Evolutionary conservation across 2,113 vertebrate genomes (phyloP), one percentile per base, ranked within the genome.

Genomic region (Oceanites oceanicus): DNA sequence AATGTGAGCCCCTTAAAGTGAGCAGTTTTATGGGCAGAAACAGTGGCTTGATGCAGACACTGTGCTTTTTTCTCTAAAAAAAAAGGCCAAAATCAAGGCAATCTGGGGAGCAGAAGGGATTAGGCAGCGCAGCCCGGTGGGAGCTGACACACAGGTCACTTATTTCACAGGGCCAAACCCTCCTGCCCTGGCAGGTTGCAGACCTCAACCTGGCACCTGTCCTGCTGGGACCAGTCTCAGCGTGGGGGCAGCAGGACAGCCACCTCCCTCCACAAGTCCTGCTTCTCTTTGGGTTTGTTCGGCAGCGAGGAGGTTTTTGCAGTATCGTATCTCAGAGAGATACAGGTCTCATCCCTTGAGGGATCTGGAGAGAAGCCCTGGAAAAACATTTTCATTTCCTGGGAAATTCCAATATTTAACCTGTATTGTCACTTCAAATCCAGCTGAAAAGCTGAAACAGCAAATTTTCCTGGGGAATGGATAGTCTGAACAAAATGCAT

Each of bases 81-180:
- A 88, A 47, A 62, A 47, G 29, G 17, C 14, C 36, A 58, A 73
- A 66, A 44, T 44, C 26, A 22, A 36, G 44, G 76, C 42, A 32
- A 5, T 42, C 42, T 30, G 27, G 32, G 61, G 52, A 66, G 26
- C 44, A 58, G 59, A 74, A 81, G 52, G 61, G 38, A 50, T 59
- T 2, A 1, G 36, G 26, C 50, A 30, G 58, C 2, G 0, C 42
- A 30, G 42, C n/a, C 40, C 0, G 0, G 25, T 36, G 73, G 44
- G 45, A 76, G 16, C 30, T 44, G 53, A 59, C 36, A 52, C 20
- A 17, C 34, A 29, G 34, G 55, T 56, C 58, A 72, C 58, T 49
- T 30, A n/a, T 56, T 42, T 73, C 58, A 36, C 16, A 30, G 26
- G 42, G 50, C n/a, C 50, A 80, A 88, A 47, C 50, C 42, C n/a